Evolutionary conservation across 1,140 invertebrate species (phyloP).

Genomic region (Drosophila triauraria): DNA sequence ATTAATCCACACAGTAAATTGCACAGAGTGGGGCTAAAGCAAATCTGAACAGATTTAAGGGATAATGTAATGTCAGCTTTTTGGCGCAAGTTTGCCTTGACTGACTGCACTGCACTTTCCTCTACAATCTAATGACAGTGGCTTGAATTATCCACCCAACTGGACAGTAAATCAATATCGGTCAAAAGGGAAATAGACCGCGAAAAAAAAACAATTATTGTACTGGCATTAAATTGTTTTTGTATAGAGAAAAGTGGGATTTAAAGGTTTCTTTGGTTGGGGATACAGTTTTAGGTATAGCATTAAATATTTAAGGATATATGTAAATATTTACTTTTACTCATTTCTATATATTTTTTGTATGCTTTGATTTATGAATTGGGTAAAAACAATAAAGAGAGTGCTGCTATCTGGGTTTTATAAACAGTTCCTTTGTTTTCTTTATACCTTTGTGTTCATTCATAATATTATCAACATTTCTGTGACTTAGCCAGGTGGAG

Average conservation of each 20-base stretch:
- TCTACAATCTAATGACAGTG: constrained; percentile 13
- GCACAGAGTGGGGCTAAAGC: constrained; percentile 4
- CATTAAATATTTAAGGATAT: neutral
- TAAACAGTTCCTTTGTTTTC: neutral
- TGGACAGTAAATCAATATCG: constrained; percentile 38
- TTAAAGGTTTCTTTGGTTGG: neutral
- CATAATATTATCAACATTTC: neutral
- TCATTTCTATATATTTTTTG: neutral
- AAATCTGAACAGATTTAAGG: constrained; percentile 17
- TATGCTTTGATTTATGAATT: neutral
- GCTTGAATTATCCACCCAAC: constrained; percentile 4
- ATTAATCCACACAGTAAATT: constrained; percentile 33
- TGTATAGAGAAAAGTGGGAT: neutral
- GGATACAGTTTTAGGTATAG: too few relatives aligned
- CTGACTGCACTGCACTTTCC: neutral
- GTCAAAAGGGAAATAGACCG: neutral
- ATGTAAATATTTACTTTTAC: neutral
- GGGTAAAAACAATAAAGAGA: neutral
- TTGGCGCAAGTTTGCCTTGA: neutral
- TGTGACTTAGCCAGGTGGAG: neutral
- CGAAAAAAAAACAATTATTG: constrained; percentile 1
- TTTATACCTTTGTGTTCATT: neutral
- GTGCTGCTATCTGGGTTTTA: neutral
- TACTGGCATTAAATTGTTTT: neutral
- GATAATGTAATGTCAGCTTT: neutral